Conservation (phyloP, 2,113 vertebrate species). For the Camelus dromedarius region DNA sequence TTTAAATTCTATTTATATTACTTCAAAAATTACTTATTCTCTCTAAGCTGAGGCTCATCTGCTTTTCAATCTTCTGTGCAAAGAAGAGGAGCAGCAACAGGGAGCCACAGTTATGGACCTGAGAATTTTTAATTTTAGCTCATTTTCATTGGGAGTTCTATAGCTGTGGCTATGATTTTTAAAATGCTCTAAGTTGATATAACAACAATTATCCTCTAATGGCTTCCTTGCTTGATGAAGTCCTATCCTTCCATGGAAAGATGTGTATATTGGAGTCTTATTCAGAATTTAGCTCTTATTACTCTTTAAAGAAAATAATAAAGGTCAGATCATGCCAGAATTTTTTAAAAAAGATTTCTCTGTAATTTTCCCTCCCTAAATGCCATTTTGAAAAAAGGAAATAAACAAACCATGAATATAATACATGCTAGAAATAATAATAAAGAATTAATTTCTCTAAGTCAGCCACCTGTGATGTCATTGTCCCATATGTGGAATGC, state of each 20-base stretch:
- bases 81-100: constrained; percentile 28
- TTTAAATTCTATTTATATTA: no score
- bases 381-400: constrained; percentile 19
- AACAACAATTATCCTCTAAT: constrained; percentile 40
- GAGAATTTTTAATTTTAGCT: constrained; percentile 65
- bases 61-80: no score
- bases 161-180: constrained; percentile 52
- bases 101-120: not conserved
- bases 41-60: no score
- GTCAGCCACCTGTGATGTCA: not conserved
- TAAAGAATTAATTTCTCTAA: not conserved
- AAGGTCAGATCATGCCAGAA: not conserved
- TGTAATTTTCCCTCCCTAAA: not conserved
- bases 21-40: no score
- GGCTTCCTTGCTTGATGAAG: not conserved
- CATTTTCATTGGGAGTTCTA: constrained; percentile 60
- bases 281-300: constrained; percentile 45
- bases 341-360: not conserved
- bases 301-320: not conserved
- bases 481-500: not conserved
- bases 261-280: not conserved
- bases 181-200: constrained; percentile 59
- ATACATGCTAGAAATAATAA: not conserved
- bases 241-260: not conserved
- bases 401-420: not conserved